Base-by-base conservation (phyloP, 2,113 vertebrate genomes). In the Dolichotis patagonum region DNA sequence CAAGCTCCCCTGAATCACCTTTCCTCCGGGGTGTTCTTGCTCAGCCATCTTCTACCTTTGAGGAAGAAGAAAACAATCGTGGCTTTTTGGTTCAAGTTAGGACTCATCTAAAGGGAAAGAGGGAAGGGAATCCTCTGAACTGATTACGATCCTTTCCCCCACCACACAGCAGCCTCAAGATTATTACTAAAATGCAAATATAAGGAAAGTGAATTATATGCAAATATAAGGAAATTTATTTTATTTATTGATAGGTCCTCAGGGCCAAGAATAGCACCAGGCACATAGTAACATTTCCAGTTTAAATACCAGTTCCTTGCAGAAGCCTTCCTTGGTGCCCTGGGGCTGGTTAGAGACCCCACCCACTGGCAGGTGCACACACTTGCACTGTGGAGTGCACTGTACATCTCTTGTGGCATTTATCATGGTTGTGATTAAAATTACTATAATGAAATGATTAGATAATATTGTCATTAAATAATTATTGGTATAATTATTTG, bases 161-260 rank as follows among this genome's bases (percentile, higher is more conserved):
- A 54, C 54, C 54, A 52, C 35, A 26, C 35, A 84, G 80, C 16
- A 97, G 83, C 32, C 49, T 28, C 17, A 46, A 58, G 41, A 85
- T 71, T 32, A 77, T 90, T 96, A 96, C 30, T 35, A 93, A 63
- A 82, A 78, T 49, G 49, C 58, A 81, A 54, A 54, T n/a, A 8
- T 35, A 69, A n/a, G n/a, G n/a, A n/a, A 90, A 56, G 13, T 56
- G 81, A 81, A 10, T 16, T 54, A 54, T 54, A 78, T 49, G 49
- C 56, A 81, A 56, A 65, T 43, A 8, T 38, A 69, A 90, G 58
- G 38, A 13, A 49, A 56, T 91, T 77, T 82, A 24, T 67, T 87
- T 58, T 46, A 91, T 73, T 90, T 86, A 62, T 69, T 78, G 93
- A 69, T 60, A 16, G 17, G 82, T 52, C 54, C n/a, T 82, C 46